Conservation (phyloP, 2,888 invertebrate species). For the Mechanitis messenoides region DNA sequence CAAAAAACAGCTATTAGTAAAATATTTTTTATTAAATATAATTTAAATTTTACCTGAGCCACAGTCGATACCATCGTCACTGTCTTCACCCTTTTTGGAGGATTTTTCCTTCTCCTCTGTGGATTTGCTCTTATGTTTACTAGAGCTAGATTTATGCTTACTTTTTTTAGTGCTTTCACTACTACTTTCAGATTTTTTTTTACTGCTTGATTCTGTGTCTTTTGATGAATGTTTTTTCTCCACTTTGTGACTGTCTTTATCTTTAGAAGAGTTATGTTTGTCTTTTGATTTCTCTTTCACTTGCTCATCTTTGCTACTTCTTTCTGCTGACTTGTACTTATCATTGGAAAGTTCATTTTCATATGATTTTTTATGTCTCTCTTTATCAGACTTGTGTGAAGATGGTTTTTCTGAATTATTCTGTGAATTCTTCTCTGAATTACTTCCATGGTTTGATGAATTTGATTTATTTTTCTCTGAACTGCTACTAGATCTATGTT, state of each 20-base stretch:
- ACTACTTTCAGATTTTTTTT: slow-evolving; percentile 45
- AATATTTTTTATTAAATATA: background rate
- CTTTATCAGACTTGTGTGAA: slow-evolving; percentile 30
- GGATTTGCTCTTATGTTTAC: slow-evolving; percentile 51
- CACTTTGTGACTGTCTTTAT: slow-evolving; percentile 56
- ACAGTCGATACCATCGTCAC: slow-evolving; percentile 81
- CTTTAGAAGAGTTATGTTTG: slow-evolving; percentile 56
- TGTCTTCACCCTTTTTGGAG: slow-evolving; percentile 49
- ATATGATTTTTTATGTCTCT: slow-evolving; percentile 45
- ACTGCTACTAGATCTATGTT: slow-evolving; percentile 21
- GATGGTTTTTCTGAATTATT: slow-evolving; percentile 39
- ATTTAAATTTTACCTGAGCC: slow-evolving; percentile 71
- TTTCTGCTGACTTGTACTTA: slow-evolving; percentile 49
- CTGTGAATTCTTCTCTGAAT: slow-evolving; percentile 45
- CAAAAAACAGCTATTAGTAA: background rate
- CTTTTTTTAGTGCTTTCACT: slow-evolving; percentile 45
- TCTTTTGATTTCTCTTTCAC: slow-evolving; percentile 59
- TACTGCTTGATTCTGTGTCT: slow-evolving; percentile 50
- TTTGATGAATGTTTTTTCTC: slow-evolving; percentile 56
- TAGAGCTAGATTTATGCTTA: slow-evolving; percentile 54
- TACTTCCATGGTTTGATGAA: slow-evolving; percentile 35
- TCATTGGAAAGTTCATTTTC: slow-evolving; percentile 48
- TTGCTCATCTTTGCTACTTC: slow-evolving; percentile 49
- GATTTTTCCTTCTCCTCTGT: slow-evolving; percentile 65
- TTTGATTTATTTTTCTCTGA: slow-evolving; percentile 29